Base-by-base conservation (phyloP, 2,888 invertebrate genomes). In the Hybos culiciformis region DNA sequence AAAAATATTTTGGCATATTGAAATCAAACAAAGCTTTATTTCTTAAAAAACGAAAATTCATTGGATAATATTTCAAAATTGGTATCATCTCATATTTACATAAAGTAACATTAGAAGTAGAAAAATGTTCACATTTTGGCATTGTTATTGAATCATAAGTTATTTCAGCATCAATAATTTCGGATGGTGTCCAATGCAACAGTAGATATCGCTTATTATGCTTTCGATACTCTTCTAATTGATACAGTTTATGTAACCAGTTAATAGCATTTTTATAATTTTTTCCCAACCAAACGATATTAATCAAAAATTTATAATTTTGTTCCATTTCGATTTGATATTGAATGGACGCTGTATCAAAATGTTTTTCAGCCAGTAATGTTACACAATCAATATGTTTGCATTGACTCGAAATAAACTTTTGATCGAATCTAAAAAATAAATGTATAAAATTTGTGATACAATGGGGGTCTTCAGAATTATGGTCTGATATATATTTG, bases 31-130 rank as follows among this genome's bases (percentile, higher is more conserved):
- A 45, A 0, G 60, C 57, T 38, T 48, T 26, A 26, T 53, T 46
- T 17, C 29, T 31, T 11, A 55, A 67, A 1, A 58, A 57, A 46
- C 72, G 70, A 15, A 83, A 58, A 43, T 70, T 69, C 4, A 63
- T 60, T 71, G 78, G 77, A n/a, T 73, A 73, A 37, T 80, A 66
- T 60, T 85, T 85, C 8, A 77, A 70, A 39, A 83, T 62, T 39
- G 79, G 71, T 46, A 75, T 76, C 42, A 78, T 67, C 51, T 82
- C 81, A 59, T 83, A 83, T 53, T 72, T 73, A 57, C 83, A 84
- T 17, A 70, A 65, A 0, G 62, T 52, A 36, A 47, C 29, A 45
- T 48, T 43, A 32, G 56, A 42, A 48, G 58, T 51, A 2, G 15
- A 4, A 7, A 50, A 46, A 7, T 69, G 59, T 46, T 74, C 71